Evolutionary conservation across 2,888 invertebrate species (phyloP).

Genomic region (Synanthedon andrenaeformis): DNA sequence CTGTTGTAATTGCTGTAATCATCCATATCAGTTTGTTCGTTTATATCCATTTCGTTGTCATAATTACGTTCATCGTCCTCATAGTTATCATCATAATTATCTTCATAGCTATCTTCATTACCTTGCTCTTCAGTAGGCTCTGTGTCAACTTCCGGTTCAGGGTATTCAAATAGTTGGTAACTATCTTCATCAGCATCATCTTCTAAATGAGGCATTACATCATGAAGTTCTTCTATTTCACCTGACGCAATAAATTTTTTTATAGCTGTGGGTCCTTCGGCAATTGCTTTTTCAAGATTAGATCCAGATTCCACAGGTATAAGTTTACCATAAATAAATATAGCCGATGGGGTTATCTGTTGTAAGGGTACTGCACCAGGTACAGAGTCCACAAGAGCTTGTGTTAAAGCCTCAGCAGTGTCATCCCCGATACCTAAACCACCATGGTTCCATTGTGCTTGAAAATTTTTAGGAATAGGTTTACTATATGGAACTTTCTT

Average conservation of each 20-base stretch:
- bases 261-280: constrained; percentile 81
- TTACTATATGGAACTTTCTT: constrained; percentile 95
- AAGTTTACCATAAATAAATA: constrained; percentile 86
- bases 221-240: constrained; percentile 83
- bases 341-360: constrained; percentile 82
- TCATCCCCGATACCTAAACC: constrained; percentile 61
- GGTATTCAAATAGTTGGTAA: constrained; percentile 57
- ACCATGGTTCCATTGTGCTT: constrained; percentile 95
- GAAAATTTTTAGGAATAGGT: constrained; percentile 95
- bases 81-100: constrained; percentile 39
- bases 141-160: constrained; percentile 34
- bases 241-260: constrained; percentile 84
- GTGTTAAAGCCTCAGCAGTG: constrained; percentile 74
- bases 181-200: constrained; percentile 69
- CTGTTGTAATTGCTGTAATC: too few species aligned
- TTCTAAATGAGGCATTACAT: constrained; percentile 79
- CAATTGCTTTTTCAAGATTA: constrained; percentile 79
- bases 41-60: too few species aligned
- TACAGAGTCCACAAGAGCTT: constrained; percentile 79
- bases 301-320: constrained; percentile 83
- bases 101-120: constrained; percentile 29
- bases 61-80: too few species aligned
- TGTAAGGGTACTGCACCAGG: constrained; percentile 83
- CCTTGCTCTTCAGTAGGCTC: constrained; percentile 24
- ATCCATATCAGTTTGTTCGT: too few species aligned